Base-by-base conservation (phyloP, 2,888 invertebrate genomes). In the Argyresthia goedartella region DNA sequence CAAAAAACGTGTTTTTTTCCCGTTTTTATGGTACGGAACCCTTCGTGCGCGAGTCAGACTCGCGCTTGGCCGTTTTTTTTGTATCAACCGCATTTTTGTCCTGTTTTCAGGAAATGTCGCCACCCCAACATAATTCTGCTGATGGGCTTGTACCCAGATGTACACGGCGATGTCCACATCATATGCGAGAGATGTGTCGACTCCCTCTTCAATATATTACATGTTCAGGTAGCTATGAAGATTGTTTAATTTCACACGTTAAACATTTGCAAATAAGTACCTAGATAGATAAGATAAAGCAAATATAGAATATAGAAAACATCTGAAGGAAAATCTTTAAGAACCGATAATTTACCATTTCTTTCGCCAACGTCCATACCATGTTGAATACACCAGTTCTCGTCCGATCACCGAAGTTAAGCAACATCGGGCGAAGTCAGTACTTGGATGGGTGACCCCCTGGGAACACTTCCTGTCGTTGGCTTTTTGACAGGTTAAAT, bases 61-160 rank as follows among this genome's bases (percentile, higher is more conserved):
- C n/a, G n/a, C n/a, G n/a, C n/a, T n/a, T n/a, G n/a, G 25, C 25
- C 25, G 25, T 4, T 25, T 25, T 4, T 25, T 25, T 25, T 25
- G 2, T 4, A 6, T 25, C 25, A n/a, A 11, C 39, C 4, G n/a
- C 42, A 50, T 14, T 16, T 16, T 42, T 50, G 9, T 15, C 14
- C 9, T n/a, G 33, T n/a, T 48, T 25, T 48, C 39, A 47, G 42
- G 52, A 10, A 45, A 69, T 84, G 80, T 64, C 85, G 86, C 55
- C 88, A 88, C 58, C 85, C 87, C 6, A 86, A 87, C 59, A 81
- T 88, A 56, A 76, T 87, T 54, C 75, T 87, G 45, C 63, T 88
- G 46, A 88, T 88, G 88, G 88, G 87, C 8, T 61, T 88, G 3
- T 82, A 76, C 58, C 77, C 80, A 4, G 84, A 87, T 55, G 63